Percentiles rank a stretch among this genome's conserved stretches.
Conservation (phyloP, 2,888 invertebrate species). For the Cenopis cana region DNA sequence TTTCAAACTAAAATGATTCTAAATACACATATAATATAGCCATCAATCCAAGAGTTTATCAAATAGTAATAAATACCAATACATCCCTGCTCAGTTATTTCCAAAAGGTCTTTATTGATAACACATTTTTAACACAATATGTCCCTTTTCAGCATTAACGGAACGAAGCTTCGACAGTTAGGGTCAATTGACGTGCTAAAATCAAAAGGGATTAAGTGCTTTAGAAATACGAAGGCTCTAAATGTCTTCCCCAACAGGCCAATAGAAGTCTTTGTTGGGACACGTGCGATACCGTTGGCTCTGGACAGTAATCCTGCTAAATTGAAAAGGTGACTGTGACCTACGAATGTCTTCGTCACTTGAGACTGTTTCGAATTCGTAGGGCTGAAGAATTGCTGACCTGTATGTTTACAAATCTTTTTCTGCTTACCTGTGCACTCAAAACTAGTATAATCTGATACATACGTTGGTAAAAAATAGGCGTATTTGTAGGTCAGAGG, state of each 20-base stretch:
- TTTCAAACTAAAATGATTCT: not conserved
- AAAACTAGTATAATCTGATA: not conserved
- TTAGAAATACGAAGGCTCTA: not conserved
- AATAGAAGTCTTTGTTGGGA: slow-evolving; percentile 55
- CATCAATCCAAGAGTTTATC: not conserved
- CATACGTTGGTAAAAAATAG: not conserved
- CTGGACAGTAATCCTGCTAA: slow-evolving; percentile 55
- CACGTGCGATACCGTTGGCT: slow-evolving; percentile 63
- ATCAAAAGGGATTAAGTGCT: not conserved
- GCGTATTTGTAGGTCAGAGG: no score
- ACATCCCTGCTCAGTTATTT: not conserved
- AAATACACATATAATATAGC: not conserved
- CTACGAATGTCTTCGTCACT: not conserved
- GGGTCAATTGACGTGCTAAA: slow-evolving; percentile 43
- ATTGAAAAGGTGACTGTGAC: slow-evolving; percentile 51
- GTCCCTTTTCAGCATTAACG: slow-evolving; percentile 44
- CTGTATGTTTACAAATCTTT: not conserved
- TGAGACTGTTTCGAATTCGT: not conserved
- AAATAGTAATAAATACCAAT: not conserved
- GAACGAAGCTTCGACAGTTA: slow-evolving; percentile 62
- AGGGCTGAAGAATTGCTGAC: not conserved
- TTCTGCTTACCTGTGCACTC: not conserved
- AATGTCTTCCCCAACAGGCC: not conserved
- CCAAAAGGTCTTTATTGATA: not conserved
- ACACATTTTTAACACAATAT: not conserved